Percentiles rank a stretch among this genome's conserved stretches.
Evolutionary conservation across 1,140 invertebrate species (phyloP).

Genomic region (Colletes latitarsis): DNA sequence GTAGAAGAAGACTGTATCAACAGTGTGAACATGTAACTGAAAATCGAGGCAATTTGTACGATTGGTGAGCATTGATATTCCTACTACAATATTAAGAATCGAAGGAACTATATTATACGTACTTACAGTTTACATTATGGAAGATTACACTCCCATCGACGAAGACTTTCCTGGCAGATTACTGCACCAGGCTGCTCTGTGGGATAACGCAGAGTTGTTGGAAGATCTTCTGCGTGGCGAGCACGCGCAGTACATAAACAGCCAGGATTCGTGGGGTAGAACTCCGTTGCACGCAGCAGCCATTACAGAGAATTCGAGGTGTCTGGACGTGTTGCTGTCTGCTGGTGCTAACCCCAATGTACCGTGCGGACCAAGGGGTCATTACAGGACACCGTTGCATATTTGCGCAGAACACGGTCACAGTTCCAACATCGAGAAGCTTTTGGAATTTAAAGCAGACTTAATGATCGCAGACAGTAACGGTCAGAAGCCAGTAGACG

Average conservation of each 20-base stretch:
- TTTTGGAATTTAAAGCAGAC: conserved; percentile 87
- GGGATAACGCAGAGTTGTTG: conserved; percentile 94
- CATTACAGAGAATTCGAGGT: conserved; percentile 92
- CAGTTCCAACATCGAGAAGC: conserved; percentile 85
- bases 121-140: conserved; percentile 71
- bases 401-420: conserved; percentile 91
- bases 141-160: conserved; percentile 87
- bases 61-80: conserved; percentile 29
- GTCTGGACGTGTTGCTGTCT: conserved; percentile 87
- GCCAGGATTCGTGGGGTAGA: conserved; percentile 88
- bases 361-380: conserved; percentile 85
- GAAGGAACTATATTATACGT: background rate
- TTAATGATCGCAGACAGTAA: conserved; percentile 84
- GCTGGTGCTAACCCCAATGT: conserved; percentile 89
- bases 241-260: conserved; percentile 86
- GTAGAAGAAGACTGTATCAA: conserved; percentile 4
- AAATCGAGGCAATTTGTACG: conserved; percentile 3
- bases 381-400: conserved; percentile 89
- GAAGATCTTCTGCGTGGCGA: conserved; percentile 91
- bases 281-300: conserved; percentile 93
- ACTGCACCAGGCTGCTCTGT: conserved; percentile 92
- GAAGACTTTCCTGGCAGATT: conserved; percentile 91
- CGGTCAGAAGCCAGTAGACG: conserved; percentile 87
- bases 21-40: conserved; percentile 1
- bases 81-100: too few relatives aligned